Percentiles rank a stretch among this genome's conserved stretches.
phyloP scores from a whole-genome alignment of 2,888 invertebrate species.

The Drosophila formosana region DNA sequence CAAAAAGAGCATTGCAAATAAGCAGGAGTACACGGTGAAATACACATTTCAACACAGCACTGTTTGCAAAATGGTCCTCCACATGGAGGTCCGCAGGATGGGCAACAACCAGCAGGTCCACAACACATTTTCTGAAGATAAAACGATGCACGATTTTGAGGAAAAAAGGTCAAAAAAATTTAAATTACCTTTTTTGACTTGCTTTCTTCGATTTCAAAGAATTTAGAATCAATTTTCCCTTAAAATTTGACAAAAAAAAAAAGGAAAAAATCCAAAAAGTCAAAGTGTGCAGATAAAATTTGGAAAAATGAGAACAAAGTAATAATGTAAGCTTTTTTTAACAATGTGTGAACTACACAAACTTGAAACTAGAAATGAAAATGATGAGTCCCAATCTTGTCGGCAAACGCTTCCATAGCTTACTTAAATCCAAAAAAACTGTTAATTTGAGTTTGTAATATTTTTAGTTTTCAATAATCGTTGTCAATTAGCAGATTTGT shows the following conservation, averaged over 20 bases:
- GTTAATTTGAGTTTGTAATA: background rate
- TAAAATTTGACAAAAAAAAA: background rate
- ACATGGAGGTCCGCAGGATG: constrained; percentile 64
- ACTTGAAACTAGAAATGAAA: constrained; percentile 24
- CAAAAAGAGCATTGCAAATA: constrained; percentile 59
- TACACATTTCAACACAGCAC: constrained; percentile 63
- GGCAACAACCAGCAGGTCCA: constrained; percentile 50
- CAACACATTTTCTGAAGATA: constrained; percentile 57
- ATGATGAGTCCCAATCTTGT: background rate
- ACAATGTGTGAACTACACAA: constrained; percentile 46
- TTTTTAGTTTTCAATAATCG: background rate
- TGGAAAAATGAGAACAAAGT: constrained; percentile 46
- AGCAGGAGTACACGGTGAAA: constrained; percentile 65
- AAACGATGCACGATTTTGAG: too few species aligned
- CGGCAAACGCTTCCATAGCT: constrained; percentile 15
- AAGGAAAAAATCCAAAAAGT: background rate
- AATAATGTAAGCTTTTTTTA: constrained; percentile 37
- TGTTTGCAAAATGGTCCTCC: constrained; percentile 42
- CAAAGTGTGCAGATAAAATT: constrained; percentile 5
- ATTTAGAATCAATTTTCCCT: too few species aligned
- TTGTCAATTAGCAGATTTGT: background rate
- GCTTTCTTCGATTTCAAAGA: background rate
- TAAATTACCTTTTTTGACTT: too few species aligned
- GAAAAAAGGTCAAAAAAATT: too few species aligned
- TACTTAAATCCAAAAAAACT: constrained; percentile 2